These are phyloP conservation scores for Pyrocephalus nanus DNA, from an alignment of 2,797 vertebrate genomes.

Conservation along the genomic window DNA sequence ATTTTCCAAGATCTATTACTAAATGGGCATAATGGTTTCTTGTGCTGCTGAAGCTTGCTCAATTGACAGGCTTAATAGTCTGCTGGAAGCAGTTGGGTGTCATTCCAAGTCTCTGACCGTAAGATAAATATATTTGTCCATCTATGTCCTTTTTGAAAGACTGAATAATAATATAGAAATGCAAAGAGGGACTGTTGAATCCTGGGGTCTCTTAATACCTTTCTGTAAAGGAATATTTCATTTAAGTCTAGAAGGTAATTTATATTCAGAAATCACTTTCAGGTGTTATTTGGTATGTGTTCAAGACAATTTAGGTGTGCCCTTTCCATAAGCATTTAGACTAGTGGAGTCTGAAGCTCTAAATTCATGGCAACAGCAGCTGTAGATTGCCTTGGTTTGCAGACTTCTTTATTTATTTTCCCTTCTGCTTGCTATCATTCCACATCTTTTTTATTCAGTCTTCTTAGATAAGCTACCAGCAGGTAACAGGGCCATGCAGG, in stretches of 20 bases:
- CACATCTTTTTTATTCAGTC: neutral
- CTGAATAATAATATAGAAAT: neutral
- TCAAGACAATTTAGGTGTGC: neutral
- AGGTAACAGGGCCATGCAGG: neutral
- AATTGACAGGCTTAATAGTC: neutral
- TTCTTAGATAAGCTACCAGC: slow-evolving; percentile 40
- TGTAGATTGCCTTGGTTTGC: neutral
- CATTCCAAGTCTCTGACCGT: neutral
- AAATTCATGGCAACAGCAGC: neutral
- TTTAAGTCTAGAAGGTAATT: neutral
- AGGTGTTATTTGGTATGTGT: neutral
- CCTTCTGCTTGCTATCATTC: slow-evolving; percentile 15
- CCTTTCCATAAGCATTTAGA: neutral
- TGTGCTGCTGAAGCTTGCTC: neutral
- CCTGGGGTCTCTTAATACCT: neutral
- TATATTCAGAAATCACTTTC: neutral
- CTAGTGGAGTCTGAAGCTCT: neutral
- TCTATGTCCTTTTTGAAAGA: neutral
- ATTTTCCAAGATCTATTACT: neutral
- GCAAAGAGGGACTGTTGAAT: neutral
- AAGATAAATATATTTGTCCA: neutral
- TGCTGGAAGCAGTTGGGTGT: neutral
- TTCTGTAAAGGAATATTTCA: neutral
- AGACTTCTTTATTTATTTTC: slow-evolving; percentile 12
- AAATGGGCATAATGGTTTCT: neutral